phyloP scores from a whole-genome alignment of 2,888 invertebrate genomes.

The Phorcus lineatus region DNA sequence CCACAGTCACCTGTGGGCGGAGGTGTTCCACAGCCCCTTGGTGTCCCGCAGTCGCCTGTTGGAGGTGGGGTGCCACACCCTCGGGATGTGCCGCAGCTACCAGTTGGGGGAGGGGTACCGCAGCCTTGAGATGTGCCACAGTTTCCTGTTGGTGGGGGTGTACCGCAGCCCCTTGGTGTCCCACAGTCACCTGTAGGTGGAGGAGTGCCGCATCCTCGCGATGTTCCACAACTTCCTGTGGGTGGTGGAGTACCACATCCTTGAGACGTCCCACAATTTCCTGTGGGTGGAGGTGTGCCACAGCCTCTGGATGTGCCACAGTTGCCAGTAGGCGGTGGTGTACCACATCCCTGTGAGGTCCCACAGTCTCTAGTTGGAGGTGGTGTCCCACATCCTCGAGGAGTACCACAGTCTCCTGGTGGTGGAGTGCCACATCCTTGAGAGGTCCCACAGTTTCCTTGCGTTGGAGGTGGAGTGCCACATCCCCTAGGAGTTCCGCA shows the following conservation, averaged over 20 bases:
- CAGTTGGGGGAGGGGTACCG: slow-evolving; percentile 27
- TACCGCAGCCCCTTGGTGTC: slow-evolving; percentile 16
- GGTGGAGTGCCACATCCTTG: slow-evolving; percentile 37
- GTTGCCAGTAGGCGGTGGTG: slow-evolving; percentile 30
- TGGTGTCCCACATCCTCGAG: slow-evolving; percentile 38
- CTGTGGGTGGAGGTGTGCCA: slow-evolving; percentile 31
- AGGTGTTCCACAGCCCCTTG: slow-evolving; percentile 11
- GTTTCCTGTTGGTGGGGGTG: slow-evolving; percentile 25
- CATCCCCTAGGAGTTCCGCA: slow-evolving; percentile 49
- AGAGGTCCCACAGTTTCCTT: slow-evolving; percentile 6
- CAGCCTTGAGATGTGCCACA: slow-evolving; percentile 38
- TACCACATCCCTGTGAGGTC: slow-evolving; percentile 40
- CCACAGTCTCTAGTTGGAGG: slow-evolving; percentile 32
- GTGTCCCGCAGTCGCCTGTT: slow-evolving; percentile 33
- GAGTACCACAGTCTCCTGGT: slow-evolving; percentile 37
- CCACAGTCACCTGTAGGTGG: slow-evolving; percentile 22
- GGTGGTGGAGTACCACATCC: slow-evolving; percentile 22
- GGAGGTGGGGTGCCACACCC: slow-evolving; percentile 36
- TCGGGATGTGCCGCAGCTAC: slow-evolving; percentile 39
- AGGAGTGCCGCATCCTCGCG: slow-evolving; percentile 19
- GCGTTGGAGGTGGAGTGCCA: slow-evolving; percentile 26
- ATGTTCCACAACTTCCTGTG: slow-evolving; percentile 3
- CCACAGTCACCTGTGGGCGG: slow-evolving; percentile 24
- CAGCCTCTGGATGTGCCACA: slow-evolving; percentile 40
- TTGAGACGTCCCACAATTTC: slow-evolving; percentile 33